Conservation (phyloP, 2,113 vertebrate genomes). For the Menidia beryllina region DNA sequence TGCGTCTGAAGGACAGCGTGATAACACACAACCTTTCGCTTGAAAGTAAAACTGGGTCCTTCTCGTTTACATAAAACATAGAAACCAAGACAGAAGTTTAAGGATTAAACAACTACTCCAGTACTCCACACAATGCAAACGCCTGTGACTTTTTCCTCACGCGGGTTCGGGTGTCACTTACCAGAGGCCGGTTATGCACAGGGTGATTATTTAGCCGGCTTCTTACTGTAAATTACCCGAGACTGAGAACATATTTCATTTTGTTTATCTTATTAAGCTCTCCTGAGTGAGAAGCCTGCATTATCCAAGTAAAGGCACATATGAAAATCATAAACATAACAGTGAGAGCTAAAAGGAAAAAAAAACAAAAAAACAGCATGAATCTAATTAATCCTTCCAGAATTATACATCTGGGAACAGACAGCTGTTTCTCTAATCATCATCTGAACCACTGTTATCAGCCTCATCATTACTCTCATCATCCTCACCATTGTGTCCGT, state of each 20-base stretch:
- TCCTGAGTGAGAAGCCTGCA: background rate
- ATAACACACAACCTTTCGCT: background rate
- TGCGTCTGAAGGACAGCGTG: background rate
- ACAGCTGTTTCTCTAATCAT: constrained; percentile 60
- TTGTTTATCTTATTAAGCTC: background rate
- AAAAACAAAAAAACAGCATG: constrained; percentile 33
- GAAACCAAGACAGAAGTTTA: background rate
- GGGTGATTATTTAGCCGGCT: background rate
- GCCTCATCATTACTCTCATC: constrained; percentile 30
- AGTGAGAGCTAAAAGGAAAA: constrained; percentile 26
- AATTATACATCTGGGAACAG: constrained; percentile 49
- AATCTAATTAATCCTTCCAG: constrained; percentile 41
- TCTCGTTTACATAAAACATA: background rate
- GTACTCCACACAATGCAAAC: background rate
- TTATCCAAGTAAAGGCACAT: background rate
- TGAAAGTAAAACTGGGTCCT: background rate
- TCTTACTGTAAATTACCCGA: background rate
- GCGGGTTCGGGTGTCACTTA: background rate
- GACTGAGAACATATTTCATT: background rate
- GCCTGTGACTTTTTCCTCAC: background rate
- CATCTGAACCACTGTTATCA: constrained; percentile 46
- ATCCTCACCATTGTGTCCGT: constrained; percentile 6
- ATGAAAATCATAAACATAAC: constrained; percentile 29
- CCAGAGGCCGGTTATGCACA: no score
- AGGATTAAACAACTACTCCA: background rate